Evolutionary conservation across 2,888 invertebrate species (phyloP), one percentile per base, ranked within the genome.

Genomic region (Nysson spinosus): DNA sequence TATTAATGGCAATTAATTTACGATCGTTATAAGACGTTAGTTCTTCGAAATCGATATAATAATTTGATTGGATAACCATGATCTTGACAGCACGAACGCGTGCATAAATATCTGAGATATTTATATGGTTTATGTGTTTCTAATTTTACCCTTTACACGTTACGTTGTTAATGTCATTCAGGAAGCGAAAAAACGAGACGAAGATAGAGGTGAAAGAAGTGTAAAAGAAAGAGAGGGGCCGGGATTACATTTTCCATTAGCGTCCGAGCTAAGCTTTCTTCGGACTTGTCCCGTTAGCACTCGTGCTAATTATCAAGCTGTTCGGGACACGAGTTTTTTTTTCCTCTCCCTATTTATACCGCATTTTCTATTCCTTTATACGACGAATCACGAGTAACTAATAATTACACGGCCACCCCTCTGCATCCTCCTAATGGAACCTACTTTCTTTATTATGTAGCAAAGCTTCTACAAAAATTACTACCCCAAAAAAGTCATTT

Each of bases 191-290:
- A 12, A 40, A 28, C 22, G 4, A 37, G 19, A n/a, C n/a, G 6
- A 6, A 30, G 30, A 44, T n/a, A 17, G 11, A 30, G n/a, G 20
- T 12, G 19, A 3, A 43, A 24, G 30, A n/a, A 3, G n/a, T 19
- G 19, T 26, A 37, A 28, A 34, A 56, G 49, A 57, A 49, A 35
- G 51, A 35, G 52, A 22, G 24, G 63, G 63, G 61, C 60, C 44
- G 57, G 60, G 74, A 80, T 80, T 74, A 78, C 71, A 75, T 79
- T 79, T 80, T 80, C 79, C 80, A 80, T 80, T 79, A 78, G 78
- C 70, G 69, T 61, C 42, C 55, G 61, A 47, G 40, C 43, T 54
- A 52, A 46, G 70, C 63, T 69, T 72, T 64, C 68, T 65, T 72
- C 69, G 60, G 47, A 61, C 49, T 64, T 64, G 65, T 72, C 65